Evolutionary conservation across 1,140 invertebrate species (phyloP), one percentile per base, ranked within the genome.

Genomic region (Macrobrachium rosenbergii): DNA sequence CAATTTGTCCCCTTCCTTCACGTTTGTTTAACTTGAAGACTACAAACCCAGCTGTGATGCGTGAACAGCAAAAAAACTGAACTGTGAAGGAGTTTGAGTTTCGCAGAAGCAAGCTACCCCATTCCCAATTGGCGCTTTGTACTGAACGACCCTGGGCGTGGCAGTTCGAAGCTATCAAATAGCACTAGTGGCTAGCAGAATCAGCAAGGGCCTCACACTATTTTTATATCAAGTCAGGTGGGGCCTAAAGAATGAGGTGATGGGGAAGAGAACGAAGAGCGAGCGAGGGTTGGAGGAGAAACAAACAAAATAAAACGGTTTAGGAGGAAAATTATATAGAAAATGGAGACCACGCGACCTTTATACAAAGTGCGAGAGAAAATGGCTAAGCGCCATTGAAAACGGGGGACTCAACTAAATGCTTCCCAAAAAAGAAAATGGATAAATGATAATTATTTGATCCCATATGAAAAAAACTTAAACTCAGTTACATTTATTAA

Each of bases 181-280:
- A 67, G 19, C 58, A 58, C 72, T 58, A 64, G 67, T 37, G 67
- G 37, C 43, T 52, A 67, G 23, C 23, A 45, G 21, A 37, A 6
- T 83, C 21, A 19, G 37, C 14, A 12, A 58, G 64, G 64, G 28
- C 37, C 37, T n/a, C 67, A 64, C n/a, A 2, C 17, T 21, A 67
- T 37, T 19, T 28, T 23, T 21, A 79, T 52, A 21, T 63, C n/a
- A 58, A 45, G 45, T 21, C 21, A 23, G 23, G 52, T 73, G 17
- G 63, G 64, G 72, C 67, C 43, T 78, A 19, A n/a, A 72, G 21
- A 62, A 78, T 67, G 72, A 43, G 58, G 72, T 21, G 45, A 16
- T 17, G 28, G 80, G 2, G 17, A 62, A 67, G 14, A 62, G 80
- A 37, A 63, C 10, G 81, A 83, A 73, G 63, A 67, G 52, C 23